Base-by-base conservation (phyloP, 2,888 invertebrate species). In the Mellilla xanthometata region DNA sequence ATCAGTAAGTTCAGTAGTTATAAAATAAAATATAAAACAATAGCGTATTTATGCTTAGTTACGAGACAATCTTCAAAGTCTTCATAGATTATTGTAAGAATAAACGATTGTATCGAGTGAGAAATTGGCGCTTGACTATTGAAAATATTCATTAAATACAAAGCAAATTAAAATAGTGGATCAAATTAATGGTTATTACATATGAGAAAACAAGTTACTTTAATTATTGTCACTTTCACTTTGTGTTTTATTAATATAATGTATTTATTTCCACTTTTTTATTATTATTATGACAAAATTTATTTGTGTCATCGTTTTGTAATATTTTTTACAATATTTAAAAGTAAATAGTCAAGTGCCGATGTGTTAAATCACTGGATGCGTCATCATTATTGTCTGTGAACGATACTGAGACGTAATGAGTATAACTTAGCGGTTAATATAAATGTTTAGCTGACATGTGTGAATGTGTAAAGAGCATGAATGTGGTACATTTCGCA, bases 11-110 rank as follows among this genome's bases (percentile, higher is more conserved):
- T 76, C 75, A 60, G 81, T 88, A 88, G 86, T 76, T 72, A 70
- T 81, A 82, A 80, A 71, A 81, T 85, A 79, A 82, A 82, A 74
- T 79, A 83, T 79, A 72, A 68, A 79, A 80, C 62, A 64, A 83
- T 89, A 88, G 88, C 76, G 80, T 81, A 89, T 89, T 88, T 87
- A 88, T 78, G 84, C 83, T 86, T 88, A 89, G 87, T 81, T 81
- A 84, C 75, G 67, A 71, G 80, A 84, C 58, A 52, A 76, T 48
- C 81, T 81, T 80, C 69, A 73, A 79, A 72, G 83, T 88, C 84
- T 82, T 73, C 74, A 78, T 88, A 87, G 80, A 75, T 62, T 76
- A 71, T 69, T 68, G 60, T 81, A 84, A 81, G 76, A 55, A 74
- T 80, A 81, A 84, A 82, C 73, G 61, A 75, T 76, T 78, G 79